phyloP scores from a whole-genome alignment of 1,140 invertebrate species.

The Pseudomyrmex gracilis region DNA sequence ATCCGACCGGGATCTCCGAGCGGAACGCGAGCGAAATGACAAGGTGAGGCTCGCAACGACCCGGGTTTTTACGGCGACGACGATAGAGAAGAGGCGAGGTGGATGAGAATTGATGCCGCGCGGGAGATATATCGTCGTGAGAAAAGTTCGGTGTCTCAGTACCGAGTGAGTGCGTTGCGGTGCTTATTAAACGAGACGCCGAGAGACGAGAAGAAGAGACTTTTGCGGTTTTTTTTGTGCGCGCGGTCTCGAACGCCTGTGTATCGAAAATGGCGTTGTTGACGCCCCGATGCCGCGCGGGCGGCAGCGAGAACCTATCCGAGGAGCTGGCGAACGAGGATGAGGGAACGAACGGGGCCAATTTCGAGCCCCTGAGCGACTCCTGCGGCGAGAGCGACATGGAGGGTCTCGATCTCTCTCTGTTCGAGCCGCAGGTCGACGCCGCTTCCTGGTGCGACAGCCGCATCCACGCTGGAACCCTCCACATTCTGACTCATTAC shows the following conservation, averaged over 20 bases:
- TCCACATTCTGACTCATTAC: conserved; percentile 81
- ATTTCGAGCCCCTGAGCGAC: conserved; percentile 81
- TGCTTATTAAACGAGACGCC: conserved; percentile 39
- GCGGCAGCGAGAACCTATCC: conserved; percentile 59
- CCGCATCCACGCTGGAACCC: conserved; percentile 82
- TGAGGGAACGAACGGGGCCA: conserved; percentile 66
- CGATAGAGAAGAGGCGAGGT: not conserved
- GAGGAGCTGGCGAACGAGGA: conserved; percentile 69
- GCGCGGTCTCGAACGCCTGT: not conserved
- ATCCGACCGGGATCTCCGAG: conserved; percentile 43
- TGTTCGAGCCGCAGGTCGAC: conserved; percentile 88
- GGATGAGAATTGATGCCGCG: conserved; percentile 37
- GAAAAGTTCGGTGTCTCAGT: conserved; percentile 29
- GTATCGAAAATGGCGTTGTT: conserved; percentile 73
- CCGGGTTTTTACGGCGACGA: not conserved
- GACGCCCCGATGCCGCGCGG: conserved; percentile 70
- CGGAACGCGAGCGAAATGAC: conserved; percentile 45
- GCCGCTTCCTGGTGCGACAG: conserved; percentile 82
- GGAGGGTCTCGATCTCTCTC: conserved; percentile 89
- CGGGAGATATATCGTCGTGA: conserved; percentile 41
- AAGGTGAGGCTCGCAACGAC: conserved; percentile 45
- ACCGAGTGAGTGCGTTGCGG: conserved; percentile 18
- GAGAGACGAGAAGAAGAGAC: conserved; percentile 11
- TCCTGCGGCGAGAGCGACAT: conserved; percentile 87
- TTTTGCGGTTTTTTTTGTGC: not conserved